Conservation (phyloP, 2,797 vertebrate genomes). For the Lagodon rhomboides region DNA sequence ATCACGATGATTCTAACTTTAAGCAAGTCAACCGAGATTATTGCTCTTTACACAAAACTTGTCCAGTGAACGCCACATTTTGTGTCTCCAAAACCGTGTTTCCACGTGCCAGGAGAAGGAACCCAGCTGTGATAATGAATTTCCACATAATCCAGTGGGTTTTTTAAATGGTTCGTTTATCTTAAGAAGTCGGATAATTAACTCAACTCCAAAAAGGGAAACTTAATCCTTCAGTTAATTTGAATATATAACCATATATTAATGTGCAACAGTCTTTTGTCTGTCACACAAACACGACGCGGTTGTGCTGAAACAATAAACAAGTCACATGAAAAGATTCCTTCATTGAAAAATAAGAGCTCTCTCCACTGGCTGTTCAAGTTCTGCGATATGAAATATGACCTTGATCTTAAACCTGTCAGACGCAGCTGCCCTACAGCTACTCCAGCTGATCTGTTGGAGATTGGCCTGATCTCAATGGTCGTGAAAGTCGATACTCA, state of each 20-base stretch:
- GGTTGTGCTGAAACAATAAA: background rate
- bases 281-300: background rate
- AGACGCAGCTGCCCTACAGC: conserved; percentile 9
- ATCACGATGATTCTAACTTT: no score
- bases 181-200: background rate
- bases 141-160: background rate
- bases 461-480: conserved; percentile 38
- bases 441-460: conserved; percentile 33
- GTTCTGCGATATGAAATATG: conserved; percentile 25
- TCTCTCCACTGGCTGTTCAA: background rate
- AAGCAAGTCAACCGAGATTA: no score
- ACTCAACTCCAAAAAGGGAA: background rate
- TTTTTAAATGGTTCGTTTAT: background rate
- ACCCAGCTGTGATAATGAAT: no score
- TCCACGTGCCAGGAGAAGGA: no score
- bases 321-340: background rate
- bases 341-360: background rate
- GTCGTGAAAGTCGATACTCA: conserved; percentile 55
- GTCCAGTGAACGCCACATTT: no score
- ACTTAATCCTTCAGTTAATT: background rate
- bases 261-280: no score
- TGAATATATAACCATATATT: no score
- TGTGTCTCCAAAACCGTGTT: no score
- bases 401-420: conserved; percentile 54
- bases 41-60: no score